Percentiles rank a stretch among this genome's conserved stretches.
These are phyloP conservation scores for Malurus splendens DNA, from an alignment of 2,797 vertebrate species.

Conservation along the genomic window DNA sequence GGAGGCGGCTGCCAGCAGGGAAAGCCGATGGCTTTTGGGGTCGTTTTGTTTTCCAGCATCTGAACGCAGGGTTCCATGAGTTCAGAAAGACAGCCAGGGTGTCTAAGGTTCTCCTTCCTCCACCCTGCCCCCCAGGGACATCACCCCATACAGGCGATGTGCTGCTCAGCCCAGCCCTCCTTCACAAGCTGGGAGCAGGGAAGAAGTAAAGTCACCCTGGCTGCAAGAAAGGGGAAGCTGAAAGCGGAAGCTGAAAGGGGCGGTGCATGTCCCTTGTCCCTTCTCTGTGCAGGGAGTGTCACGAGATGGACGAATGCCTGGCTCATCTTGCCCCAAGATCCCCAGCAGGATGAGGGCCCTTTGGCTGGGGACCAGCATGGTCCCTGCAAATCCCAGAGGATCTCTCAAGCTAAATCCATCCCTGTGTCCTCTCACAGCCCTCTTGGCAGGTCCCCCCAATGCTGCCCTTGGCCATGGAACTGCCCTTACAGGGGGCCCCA, in stretches of 20 bases:
- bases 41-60: not conserved
- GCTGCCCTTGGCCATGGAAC: not conserved
- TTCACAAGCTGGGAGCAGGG: not conserved
- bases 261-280: not conserved
- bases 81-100: not conserved
- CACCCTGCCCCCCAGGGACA: not conserved
- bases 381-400: not conserved
- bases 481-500: not conserved
- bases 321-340: fast-evolving
- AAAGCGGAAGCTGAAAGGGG: conserved; percentile 44
- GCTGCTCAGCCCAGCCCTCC: not conserved
- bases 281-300: not conserved
- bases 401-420: not conserved
- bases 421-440: not conserved
- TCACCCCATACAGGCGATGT: fast-evolving
- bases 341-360: not conserved
- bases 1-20: not conserved
- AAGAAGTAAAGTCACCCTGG: not conserved
- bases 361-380: fast-evolving
- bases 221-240: conserved; percentile 36
- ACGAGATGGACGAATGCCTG: not conserved
- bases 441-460: fast-evolving
- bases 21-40: not conserved
- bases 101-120: not conserved
- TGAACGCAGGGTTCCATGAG: fast-evolving